Percentiles rank a stretch among this genome's conserved stretches.
Conservation (phyloP, 2,113 vertebrate species). For the Oryzias woworae region DNA sequence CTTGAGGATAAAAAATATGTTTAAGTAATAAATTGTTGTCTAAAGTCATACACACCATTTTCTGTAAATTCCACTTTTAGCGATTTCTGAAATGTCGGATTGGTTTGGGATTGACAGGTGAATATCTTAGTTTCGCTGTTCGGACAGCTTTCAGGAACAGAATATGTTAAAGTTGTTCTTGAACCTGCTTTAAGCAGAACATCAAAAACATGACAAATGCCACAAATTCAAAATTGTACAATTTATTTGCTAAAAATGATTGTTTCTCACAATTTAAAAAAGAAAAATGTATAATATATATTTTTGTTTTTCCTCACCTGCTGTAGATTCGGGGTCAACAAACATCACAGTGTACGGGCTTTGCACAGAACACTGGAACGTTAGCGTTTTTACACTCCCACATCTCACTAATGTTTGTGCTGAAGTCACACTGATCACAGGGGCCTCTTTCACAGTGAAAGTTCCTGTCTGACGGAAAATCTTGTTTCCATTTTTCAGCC, state of each 20-base stretch:
- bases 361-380: background rate
- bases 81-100: background rate
- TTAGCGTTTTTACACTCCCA: background rate
- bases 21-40: too few species aligned
- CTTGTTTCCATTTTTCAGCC: background rate
- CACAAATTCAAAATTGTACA: too few species aligned
- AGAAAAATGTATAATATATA: too few species aligned
- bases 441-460: background rate
- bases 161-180: background rate
- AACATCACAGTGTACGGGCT: background rate
- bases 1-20: background rate
- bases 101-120: background rate
- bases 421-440: background rate
- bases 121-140: background rate
- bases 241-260: too few species aligned
- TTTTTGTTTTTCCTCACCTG: background rate
- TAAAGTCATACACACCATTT: background rate
- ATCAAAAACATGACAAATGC: background rate
- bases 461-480: background rate
- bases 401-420: background rate
- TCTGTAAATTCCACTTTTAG: background rate
- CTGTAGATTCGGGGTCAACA: background rate
- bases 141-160: background rate
- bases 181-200: background rate
- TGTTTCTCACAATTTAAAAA: too few species aligned